A percentile compares a stretch with the other conserved stretches of the same genome.
Evolutionary conservation across 2,888 invertebrate genomes (phyloP).

Genomic region (Protophormia terraenovae): DNA sequence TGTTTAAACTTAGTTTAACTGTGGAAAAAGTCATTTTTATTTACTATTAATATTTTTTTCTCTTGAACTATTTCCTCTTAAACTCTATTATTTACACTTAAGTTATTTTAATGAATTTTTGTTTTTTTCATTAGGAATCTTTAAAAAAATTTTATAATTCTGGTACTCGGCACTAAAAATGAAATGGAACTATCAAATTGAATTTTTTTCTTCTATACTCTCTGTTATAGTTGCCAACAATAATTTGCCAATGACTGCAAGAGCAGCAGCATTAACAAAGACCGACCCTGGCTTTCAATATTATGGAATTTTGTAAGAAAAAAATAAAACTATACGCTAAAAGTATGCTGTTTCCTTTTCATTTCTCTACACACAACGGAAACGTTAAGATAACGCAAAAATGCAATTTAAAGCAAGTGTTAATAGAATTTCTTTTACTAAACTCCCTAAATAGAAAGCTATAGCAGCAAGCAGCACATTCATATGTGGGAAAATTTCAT

Average conservation of each 20-base stretch:
- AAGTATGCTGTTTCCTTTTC: constrained; percentile 45
- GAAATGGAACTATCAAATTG: constrained; percentile 54
- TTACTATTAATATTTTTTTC: too few species aligned
- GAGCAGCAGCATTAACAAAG: constrained; percentile 25
- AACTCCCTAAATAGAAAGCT: constrained; percentile 24
- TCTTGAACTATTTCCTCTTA: too few species aligned
- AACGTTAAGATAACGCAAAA: constrained; percentile 64
- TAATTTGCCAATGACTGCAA: constrained; percentile 54
- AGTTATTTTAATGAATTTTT: constrained; percentile 56
- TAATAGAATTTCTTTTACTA: constrained; percentile 61
- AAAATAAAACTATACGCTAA: constrained; percentile 15
- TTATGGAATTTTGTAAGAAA: not conserved
- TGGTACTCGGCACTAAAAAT: constrained; percentile 50
- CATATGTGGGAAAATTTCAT: constrained; percentile 51
- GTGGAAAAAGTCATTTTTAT: too few species aligned
- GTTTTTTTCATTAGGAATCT: constrained; percentile 18
- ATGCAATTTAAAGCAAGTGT: constrained; percentile 67
- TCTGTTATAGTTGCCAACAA: constrained; percentile 23
- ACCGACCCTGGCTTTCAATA: constrained; percentile 3
- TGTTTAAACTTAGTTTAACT: too few species aligned
- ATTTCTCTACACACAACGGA: constrained; percentile 49
- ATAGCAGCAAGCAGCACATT: constrained; percentile 5
- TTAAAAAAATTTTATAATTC: not conserved
- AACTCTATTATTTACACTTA: constrained; percentile 47
- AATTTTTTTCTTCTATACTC: not conserved